Percentiles rank a stretch among this genome's conserved stretches.
Conservation (phyloP, 2,888 invertebrate genomes). For the Microctonus brassicae region DNA sequence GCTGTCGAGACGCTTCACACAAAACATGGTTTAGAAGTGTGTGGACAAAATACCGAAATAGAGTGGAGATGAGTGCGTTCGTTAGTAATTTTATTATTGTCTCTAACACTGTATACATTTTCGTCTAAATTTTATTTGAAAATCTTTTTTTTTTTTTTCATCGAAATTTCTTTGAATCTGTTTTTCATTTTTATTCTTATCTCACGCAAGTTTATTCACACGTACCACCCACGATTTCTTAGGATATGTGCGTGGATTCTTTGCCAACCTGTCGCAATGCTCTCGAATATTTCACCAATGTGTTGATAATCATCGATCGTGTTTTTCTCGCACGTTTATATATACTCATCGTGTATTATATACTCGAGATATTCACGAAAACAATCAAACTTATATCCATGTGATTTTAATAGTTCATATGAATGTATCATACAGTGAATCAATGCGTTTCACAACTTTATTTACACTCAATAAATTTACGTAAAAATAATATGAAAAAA, state of each 20-base stretch:
- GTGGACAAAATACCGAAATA: conserved; percentile 63
- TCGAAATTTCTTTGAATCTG: neutral
- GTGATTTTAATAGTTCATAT: neutral
- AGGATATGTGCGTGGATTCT: conserved; percentile 17
- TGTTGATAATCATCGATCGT: conserved; percentile 32
- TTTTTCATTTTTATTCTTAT: conserved; percentile 6
- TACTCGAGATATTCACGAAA: neutral
- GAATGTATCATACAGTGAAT: neutral
- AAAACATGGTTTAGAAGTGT: neutral
- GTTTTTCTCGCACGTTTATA: neutral
- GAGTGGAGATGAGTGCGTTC: conserved; percentile 38
- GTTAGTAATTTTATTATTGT: conserved; percentile 17
- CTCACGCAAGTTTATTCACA: conserved; percentile 25
- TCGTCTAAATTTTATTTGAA: neutral
- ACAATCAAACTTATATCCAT: neutral
- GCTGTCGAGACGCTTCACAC: neutral
- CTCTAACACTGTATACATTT: conserved; percentile 5
- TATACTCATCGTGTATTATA: neutral
- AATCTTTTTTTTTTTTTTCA: neutral
- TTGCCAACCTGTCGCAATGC: conserved; percentile 32
- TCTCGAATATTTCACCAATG: conserved; percentile 16
- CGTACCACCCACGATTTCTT: conserved; percentile 8
- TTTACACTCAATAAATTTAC: neutral
- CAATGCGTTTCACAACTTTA: neutral
- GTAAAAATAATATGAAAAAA: neutral